These are phyloP conservation scores for Galagoides demidoff DNA, from an alignment of 2,797 vertebrate genomes.

Conservation along the genomic window DNA sequence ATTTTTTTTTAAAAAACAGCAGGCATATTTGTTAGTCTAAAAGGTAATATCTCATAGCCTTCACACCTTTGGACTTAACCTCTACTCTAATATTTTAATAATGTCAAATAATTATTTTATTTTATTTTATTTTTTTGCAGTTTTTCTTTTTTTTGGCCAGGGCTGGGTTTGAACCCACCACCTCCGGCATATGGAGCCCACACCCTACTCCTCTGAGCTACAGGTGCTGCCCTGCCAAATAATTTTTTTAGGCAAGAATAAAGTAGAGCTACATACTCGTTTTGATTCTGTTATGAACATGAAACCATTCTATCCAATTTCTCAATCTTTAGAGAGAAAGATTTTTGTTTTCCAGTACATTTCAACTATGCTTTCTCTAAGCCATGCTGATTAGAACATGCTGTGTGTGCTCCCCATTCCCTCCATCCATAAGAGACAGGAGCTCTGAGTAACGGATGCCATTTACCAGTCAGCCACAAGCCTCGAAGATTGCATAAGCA, in stretches of 20 bases:
- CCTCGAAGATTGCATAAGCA: background rate
- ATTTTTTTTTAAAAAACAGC: background rate
- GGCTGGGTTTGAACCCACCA: no score
- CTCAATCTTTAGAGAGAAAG: background rate
- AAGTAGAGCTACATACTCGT: background rate
- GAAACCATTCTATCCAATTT: background rate
- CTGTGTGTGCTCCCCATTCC: background rate
- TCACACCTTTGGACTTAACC: background rate
- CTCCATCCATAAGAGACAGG: background rate
- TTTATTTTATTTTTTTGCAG: no score
- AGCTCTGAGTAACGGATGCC: background rate
- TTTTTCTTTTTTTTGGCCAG: no score
- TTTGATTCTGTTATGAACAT: background rate
- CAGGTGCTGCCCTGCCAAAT: no score
- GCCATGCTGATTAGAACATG: background rate
- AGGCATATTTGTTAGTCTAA: background rate
- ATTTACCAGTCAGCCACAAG: background rate
- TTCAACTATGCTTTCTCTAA: background rate
- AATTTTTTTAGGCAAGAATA: background rate
- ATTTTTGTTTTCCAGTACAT: background rate
- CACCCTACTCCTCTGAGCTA: no score
- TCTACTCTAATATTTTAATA: background rate
- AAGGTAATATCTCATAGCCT: background rate
- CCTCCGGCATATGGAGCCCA: no score
- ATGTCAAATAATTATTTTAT: background rate